phyloP scores from a whole-genome alignment of 2,888 invertebrate species.

The Sialis lutaria region DNA sequence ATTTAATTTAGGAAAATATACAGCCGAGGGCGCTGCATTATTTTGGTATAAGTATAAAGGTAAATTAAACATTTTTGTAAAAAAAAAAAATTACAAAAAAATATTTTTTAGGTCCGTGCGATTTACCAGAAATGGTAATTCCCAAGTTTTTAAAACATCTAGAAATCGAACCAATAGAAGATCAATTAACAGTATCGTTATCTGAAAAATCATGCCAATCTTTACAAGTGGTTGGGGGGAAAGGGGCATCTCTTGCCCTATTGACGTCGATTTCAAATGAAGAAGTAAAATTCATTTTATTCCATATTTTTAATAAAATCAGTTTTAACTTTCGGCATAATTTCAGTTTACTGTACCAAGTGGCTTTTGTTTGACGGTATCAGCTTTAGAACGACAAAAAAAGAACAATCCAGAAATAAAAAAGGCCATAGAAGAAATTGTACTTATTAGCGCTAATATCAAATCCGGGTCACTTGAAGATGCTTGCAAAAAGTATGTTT shows the following conservation, averaged over 20 bases:
- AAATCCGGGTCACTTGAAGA: slow-evolving; percentile 29
- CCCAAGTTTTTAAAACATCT: slow-evolving; percentile 19
- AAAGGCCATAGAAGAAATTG: slow-evolving; percentile 30
- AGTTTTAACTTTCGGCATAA: background rate
- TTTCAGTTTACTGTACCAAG: slow-evolving; percentile 39
- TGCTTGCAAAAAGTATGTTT: slow-evolving; percentile 28
- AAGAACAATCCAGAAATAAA: slow-evolving; percentile 26
- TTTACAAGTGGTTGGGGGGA: slow-evolving; percentile 50
- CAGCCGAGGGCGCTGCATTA: slow-evolving; percentile 23
- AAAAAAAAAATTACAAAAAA: background rate
- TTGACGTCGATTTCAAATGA: slow-evolving; percentile 23
- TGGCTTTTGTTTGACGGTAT: slow-evolving; percentile 51
- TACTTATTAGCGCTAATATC: slow-evolving; percentile 31
- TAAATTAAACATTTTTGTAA: slow-evolving; percentile 3
- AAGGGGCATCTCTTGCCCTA: slow-evolving; percentile 57
- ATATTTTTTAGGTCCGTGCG: background rate
- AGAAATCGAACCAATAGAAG: slow-evolving; percentile 10
- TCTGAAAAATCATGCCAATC: slow-evolving; percentile 31
- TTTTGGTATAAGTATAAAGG: slow-evolving; percentile 21
- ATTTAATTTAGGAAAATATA: slow-evolving; percentile 19
- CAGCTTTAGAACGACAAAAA: slow-evolving; percentile 41
- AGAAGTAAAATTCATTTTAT: background rate
- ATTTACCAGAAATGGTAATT: background rate
- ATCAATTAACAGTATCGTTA: slow-evolving; percentile 26
- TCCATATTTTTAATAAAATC: background rate